Evolutionary conservation across 1,140 invertebrate genomes (phyloP).

Genomic region (Plectus sambesii): DNA sequence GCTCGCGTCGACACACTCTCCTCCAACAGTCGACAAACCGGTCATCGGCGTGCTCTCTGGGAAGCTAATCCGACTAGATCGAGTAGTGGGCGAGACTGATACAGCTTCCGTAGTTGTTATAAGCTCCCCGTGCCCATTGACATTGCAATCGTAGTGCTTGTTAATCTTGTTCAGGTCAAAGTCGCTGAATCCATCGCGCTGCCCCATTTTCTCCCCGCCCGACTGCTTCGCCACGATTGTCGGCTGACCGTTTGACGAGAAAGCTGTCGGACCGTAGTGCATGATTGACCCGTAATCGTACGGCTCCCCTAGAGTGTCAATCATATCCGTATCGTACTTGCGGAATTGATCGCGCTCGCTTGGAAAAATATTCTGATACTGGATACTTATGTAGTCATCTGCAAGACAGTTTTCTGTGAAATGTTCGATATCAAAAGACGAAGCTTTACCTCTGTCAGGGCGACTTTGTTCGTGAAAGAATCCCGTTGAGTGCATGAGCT

Average conservation of each 20-base stretch:
- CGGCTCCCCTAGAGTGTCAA: constrained; percentile 35
- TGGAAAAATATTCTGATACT: neutral
- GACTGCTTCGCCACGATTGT: constrained; percentile 32
- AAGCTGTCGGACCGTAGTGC: constrained; percentile 47
- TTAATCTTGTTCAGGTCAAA: constrained; percentile 51
- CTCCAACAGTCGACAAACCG: too few species aligned
- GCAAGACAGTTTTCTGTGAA: too few species aligned
- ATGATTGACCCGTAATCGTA: constrained; percentile 46
- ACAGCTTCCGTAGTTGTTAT: too few species aligned
- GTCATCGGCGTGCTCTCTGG: too few species aligned
- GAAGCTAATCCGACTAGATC: too few species aligned
- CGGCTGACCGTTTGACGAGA: constrained; percentile 33
- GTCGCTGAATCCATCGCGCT: constrained; percentile 39
- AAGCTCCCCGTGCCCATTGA: too few species aligned
- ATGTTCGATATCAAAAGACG: too few species aligned
- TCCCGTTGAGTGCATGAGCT: constrained; percentile 56
- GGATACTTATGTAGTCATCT: neutral
- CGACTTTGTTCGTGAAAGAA: constrained; percentile 47
- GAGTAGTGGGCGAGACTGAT: too few species aligned
- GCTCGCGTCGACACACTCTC: too few species aligned
- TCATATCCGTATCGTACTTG: constrained; percentile 42
- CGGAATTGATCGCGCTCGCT: constrained; percentile 46
- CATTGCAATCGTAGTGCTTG: constrained; percentile 50
- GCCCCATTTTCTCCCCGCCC: constrained; percentile 40
- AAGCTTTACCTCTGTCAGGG: too few species aligned